These are phyloP conservation scores for Amazona guildingii DNA, from an alignment of 2,113 vertebrate species.

Conservation along the genomic window DNA sequence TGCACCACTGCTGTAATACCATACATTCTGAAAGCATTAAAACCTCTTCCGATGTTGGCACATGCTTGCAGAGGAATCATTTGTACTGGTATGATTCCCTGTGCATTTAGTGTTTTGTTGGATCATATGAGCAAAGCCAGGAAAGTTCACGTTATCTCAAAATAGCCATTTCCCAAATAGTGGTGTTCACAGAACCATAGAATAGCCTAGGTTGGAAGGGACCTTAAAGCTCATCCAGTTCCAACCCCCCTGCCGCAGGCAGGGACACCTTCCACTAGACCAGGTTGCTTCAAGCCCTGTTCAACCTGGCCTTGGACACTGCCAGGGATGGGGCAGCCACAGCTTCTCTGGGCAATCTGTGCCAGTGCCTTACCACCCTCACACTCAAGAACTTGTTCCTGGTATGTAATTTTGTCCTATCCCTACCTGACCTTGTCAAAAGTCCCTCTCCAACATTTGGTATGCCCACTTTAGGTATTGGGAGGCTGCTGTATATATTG, in stretches of 20 bases:
- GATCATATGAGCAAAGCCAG: background rate
- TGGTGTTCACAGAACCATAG: no score
- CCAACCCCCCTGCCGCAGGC: background rate
- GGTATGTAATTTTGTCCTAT: background rate
- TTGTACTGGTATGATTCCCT: background rate
- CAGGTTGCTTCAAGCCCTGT: background rate
- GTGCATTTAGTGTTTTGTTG: background rate
- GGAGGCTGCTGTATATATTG: background rate
- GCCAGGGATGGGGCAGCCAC: background rate
- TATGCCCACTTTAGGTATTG: background rate
- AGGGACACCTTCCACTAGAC: background rate
- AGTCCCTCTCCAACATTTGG: background rate
- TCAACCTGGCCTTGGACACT: background rate
- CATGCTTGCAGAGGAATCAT: background rate
- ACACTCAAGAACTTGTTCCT: background rate
- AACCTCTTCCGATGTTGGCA: background rate
- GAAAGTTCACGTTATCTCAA: background rate
- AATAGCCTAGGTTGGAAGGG: background rate
- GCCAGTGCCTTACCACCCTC: background rate
- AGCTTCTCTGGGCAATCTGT: background rate
- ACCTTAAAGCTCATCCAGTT: rapidly evolving
- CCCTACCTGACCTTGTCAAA: background rate
- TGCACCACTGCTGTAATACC: background rate
- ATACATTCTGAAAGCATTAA: background rate
- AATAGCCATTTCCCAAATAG: background rate